Conservation (phyloP, 2,113 vertebrate genomes). For the Ascaphus truei region DNA sequence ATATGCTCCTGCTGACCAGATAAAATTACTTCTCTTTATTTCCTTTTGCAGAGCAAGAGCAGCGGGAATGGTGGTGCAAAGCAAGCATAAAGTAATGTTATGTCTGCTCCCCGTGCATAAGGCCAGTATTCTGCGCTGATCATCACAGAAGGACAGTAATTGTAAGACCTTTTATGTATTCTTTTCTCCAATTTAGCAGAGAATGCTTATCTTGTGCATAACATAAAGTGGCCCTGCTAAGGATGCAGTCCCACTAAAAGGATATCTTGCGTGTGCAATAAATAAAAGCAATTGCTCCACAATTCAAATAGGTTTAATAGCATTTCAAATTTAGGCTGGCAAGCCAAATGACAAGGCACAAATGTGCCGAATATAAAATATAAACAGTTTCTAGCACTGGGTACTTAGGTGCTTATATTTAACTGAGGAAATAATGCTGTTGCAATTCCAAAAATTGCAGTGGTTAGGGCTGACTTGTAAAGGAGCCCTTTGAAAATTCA, state of each 20-base stretch:
- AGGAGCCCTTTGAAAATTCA: no score
- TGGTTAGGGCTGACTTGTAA: no score
- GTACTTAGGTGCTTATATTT: no score
- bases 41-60: conserved; percentile 54
- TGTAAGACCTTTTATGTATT: neutral
- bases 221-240: neutral
- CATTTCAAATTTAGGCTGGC: no score
- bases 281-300: no score
- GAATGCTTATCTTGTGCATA: neutral
- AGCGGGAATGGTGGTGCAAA: conserved; percentile 41
- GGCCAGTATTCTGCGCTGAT: neutral
- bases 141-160: neutral
- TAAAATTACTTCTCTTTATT: conserved; percentile 59
- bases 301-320: no score
- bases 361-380: no score
- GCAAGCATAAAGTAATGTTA: conserved; percentile 31
- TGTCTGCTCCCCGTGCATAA: conserved; percentile 7
- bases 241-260: neutral
- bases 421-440: no score
- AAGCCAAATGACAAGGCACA: no score
- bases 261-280: no score
- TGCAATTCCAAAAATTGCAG: no score
- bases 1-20: conserved; percentile 67
- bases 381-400: no score
- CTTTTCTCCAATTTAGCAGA: neutral